Conservation (phyloP, 2,888 invertebrate species). For the Acleris literana region DNA sequence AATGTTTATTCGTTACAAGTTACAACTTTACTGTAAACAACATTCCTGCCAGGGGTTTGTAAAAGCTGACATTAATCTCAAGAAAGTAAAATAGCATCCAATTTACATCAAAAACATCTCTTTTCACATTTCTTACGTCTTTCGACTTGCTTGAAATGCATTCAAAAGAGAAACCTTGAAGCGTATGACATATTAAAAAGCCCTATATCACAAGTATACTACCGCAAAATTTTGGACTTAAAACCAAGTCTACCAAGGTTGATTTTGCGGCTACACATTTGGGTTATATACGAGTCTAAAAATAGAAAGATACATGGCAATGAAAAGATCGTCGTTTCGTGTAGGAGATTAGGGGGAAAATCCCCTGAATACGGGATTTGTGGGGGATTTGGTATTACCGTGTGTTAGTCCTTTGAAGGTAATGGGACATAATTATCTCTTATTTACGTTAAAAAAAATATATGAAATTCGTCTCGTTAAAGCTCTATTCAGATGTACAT, state of each 20-base stretch:
- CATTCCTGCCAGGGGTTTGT: too few relatives aligned
- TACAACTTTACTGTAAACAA: too few relatives aligned
- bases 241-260: too few relatives aligned
- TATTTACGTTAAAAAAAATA: too few relatives aligned
- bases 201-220: too few relatives aligned
- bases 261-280: too few relatives aligned
- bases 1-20: too few relatives aligned
- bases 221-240: too few relatives aligned
- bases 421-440: too few relatives aligned
- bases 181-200: not conserved
- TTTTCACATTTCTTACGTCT: not conserved
- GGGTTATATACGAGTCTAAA: too few relatives aligned
- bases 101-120: not conserved
- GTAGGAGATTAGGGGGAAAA: not conserved
- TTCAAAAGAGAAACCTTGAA: conserved; percentile 3
- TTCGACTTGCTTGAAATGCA: not conserved
- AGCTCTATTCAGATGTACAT: too few relatives aligned
- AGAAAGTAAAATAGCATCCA: conserved; percentile 1
- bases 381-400: conserved; percentile 1
- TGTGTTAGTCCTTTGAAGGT: not conserved
- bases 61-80: not conserved
- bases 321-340: not conserved
- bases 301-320: not conserved
- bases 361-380: not conserved
- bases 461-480: too few relatives aligned